Percentiles rank a stretch among this genome's conserved stretches.
Conservation (phyloP, 2,113 vertebrate species). For the Myodes glareolus region DNA sequence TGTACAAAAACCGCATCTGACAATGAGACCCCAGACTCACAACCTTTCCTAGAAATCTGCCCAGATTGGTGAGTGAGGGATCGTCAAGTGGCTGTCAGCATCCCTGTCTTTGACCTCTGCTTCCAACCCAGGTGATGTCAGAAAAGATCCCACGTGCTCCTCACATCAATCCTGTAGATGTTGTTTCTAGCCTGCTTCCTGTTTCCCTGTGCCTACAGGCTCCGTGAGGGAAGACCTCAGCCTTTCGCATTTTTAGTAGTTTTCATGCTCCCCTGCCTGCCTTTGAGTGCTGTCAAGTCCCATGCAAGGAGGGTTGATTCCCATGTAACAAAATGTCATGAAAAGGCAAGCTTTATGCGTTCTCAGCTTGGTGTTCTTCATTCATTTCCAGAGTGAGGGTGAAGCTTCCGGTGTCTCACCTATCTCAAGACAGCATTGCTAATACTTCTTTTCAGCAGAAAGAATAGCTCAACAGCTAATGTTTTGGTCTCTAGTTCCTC, state of each 20-base stretch:
- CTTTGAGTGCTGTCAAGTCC: background rate
- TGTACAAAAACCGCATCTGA: background rate
- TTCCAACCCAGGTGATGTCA: background rate
- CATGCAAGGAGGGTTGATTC: background rate
- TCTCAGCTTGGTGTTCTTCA: background rate
- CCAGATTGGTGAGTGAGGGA: background rate
- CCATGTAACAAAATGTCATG: background rate
- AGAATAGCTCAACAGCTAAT: background rate
- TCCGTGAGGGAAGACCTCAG: background rate
- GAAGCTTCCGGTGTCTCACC: background rate
- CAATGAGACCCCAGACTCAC: background rate
- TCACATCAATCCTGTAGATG: background rate
- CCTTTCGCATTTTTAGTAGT: background rate
- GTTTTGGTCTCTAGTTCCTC: background rate
- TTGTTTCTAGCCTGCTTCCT: background rate
- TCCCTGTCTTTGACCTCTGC: background rate
- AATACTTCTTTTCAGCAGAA: constrained; percentile 23
- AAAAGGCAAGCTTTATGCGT: background rate
- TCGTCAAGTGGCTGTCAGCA: background rate
- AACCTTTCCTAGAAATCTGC: background rate
- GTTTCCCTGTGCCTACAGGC: background rate
- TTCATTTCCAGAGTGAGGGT: background rate
- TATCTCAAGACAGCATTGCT: background rate
- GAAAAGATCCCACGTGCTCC: background rate
- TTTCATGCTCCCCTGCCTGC: background rate